Conservation (phyloP, 2,797 vertebrate species). For the Halcyon chelicuti region DNA sequence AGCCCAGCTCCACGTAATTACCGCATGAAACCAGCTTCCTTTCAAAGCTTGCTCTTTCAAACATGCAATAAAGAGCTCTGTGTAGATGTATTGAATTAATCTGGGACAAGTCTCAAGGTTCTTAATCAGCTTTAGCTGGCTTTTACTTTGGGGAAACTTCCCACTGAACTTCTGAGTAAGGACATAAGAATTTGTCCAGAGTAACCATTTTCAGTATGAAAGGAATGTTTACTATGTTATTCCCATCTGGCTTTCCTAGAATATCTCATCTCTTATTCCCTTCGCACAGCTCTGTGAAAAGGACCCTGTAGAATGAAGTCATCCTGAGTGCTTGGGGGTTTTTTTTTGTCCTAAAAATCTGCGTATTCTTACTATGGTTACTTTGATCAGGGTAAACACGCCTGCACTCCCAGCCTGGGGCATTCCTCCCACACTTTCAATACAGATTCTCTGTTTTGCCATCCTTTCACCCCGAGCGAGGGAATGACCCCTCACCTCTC, state of each 20-base stretch:
- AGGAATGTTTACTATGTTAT: constrained; percentile 67
- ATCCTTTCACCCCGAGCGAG: background rate
- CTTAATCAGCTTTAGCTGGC: constrained; percentile 46
- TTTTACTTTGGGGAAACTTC: constrained; percentile 62
- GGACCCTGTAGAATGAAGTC: constrained; percentile 62
- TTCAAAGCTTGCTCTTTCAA: constrained; percentile 27
- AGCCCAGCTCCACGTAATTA: background rate
- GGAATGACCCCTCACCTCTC: constrained; percentile 44
- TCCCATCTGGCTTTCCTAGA: constrained; percentile 72
- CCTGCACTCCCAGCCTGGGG: background rate
- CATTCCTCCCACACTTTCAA: constrained; percentile 58
- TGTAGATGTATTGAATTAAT: constrained; percentile 14
- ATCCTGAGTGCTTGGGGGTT: constrained; percentile 3
- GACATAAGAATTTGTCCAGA: constrained; percentile 63
- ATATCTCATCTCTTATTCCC: constrained; percentile 71
- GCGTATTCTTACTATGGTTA: constrained; percentile 64
- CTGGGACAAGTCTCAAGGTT: constrained; percentile 11
- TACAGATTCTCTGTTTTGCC: background rate
- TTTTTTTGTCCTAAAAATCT: constrained; percentile 64
- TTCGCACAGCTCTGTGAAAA: constrained; percentile 65
- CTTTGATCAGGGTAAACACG: constrained; percentile 45
- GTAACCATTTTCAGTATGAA: constrained; percentile 68
- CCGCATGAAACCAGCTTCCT: background rate
- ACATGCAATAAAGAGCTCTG: background rate
- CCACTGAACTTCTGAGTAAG: constrained; percentile 62